Evolutionary conservation across 2,797 vertebrate genomes (phyloP).

Genomic region (Tangara arthus): DNA sequence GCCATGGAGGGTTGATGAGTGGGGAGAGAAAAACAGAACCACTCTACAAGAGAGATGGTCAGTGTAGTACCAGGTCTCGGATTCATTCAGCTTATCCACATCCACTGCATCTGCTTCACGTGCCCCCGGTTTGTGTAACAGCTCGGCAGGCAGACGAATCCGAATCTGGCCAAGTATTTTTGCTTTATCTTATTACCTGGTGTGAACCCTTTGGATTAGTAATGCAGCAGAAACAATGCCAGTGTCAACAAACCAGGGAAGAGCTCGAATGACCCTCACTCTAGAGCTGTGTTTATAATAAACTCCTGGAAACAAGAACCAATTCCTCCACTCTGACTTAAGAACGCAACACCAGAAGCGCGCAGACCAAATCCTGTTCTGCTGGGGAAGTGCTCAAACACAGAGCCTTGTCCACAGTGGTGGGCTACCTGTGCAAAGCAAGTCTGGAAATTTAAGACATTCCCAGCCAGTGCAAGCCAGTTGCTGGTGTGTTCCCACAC

Average conservation of each 20-base stretch:
- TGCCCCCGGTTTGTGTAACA: not conserved
- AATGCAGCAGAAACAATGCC: not conserved
- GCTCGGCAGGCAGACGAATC: rapidly evolving
- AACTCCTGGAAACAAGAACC: not conserved
- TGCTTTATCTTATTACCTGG: not conserved
- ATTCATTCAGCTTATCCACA: not conserved
- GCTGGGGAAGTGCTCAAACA: not conserved
- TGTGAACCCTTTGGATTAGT: not conserved
- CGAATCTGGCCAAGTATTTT: not conserved
- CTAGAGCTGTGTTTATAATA: not conserved
- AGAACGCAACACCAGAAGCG: not conserved
- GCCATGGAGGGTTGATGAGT: rapidly evolving
- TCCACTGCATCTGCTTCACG: rapidly evolving
- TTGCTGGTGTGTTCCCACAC: not conserved
- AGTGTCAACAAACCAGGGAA: not conserved
- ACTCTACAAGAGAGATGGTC: not conserved
- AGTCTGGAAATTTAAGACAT: not conserved
- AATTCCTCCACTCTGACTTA: not conserved
- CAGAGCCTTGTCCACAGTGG: not conserved
- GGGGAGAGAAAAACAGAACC: not conserved
- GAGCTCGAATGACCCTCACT: not conserved
- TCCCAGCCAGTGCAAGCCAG: not conserved
- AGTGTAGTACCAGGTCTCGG: not conserved
- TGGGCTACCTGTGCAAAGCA: too few relatives aligned
- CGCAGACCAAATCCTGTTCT: not conserved